These are phyloP conservation scores for Dermolepida albohirtum DNA, from an alignment of 2,888 invertebrate genomes.

Conservation along the genomic window DNA sequence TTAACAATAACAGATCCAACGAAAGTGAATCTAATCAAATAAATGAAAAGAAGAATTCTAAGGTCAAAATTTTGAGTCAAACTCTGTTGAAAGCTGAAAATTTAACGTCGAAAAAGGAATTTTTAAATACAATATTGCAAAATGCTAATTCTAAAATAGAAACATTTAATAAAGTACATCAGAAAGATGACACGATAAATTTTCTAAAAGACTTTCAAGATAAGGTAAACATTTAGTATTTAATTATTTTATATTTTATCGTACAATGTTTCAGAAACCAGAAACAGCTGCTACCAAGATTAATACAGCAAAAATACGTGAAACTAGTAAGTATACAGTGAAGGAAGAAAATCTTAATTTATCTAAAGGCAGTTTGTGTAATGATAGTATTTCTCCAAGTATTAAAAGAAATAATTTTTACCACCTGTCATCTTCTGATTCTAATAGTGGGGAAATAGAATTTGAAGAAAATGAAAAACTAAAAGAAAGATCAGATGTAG, in stretches of 20 bases:
- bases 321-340: too few relatives aligned
- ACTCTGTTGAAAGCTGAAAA: constrained; percentile 16
- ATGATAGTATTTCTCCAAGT: too few relatives aligned
- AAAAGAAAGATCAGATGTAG: not conserved
- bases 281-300: too few relatives aligned
- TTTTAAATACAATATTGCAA: not conserved
- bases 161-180: too few relatives aligned
- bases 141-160: not conserved
- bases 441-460: not conserved
- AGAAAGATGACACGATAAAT: too few relatives aligned
- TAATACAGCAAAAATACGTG: too few relatives aligned
- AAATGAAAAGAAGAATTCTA: not conserved
- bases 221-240: too few relatives aligned
- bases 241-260: too few relatives aligned
- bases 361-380: not conserved
- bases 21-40: not conserved
- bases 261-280: too few relatives aligned
- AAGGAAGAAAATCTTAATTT: not conserved
- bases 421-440: not conserved
- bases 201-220: too few relatives aligned
- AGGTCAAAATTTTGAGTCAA: constrained; percentile 22
- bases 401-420: too few relatives aligned
- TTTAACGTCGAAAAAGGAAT: constrained; percentile 18
- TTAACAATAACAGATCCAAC: not conserved
- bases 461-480: not conserved